Percentiles rank a stretch among this genome's conserved stretches.
Evolutionary conservation across 1,140 invertebrate species (phyloP).

Genomic region (Drosophila chauvacae): DNA sequence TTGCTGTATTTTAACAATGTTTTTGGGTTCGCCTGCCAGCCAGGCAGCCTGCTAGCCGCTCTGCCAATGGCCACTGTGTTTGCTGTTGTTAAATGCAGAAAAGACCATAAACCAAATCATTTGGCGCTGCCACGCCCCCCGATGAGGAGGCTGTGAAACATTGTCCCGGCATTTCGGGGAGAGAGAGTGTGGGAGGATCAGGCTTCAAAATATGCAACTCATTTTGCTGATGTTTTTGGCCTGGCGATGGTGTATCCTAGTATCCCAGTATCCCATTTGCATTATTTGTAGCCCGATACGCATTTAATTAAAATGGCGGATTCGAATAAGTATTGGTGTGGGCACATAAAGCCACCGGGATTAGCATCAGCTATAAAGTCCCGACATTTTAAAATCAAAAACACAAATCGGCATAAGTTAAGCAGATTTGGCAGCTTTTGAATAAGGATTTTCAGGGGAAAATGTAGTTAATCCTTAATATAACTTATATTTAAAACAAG

Average conservation of each 20-base stretch:
- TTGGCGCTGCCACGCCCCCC: conserved; percentile 63
- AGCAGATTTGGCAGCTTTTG: conserved; percentile 9
- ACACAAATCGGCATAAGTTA: conserved; percentile 45
- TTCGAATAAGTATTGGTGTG: conserved; percentile 47
- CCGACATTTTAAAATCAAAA: conserved; percentile 11
- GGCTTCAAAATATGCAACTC: conserved; percentile 69
- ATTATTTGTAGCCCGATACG: conserved; percentile 76
- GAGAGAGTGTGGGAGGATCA: conserved; percentile 22
- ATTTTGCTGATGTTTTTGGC: conserved; percentile 52
- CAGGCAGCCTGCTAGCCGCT: conserved; percentile 45
- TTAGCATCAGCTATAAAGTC: conserved; percentile 37
- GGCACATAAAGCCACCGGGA: conserved; percentile 19
- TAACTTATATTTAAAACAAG: too few relatives aligned
- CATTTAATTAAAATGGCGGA: conserved; percentile 71
- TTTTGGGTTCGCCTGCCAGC: conserved; percentile 50
- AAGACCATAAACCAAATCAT: conserved; percentile 76
- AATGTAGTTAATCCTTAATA: not conserved
- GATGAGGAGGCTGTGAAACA: conserved; percentile 42
- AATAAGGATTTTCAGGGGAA: not conserved
- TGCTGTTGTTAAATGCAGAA: conserved; percentile 74
- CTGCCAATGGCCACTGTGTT: conserved; percentile 46
- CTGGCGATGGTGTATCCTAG: conserved; percentile 8
- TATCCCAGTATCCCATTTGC: conserved; percentile 52
- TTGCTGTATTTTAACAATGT: conserved; percentile 81
- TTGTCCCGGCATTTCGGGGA: conserved; percentile 21